phyloP scores from a whole-genome alignment of 2,797 vertebrate species.

The Apogon talboti region DNA sequence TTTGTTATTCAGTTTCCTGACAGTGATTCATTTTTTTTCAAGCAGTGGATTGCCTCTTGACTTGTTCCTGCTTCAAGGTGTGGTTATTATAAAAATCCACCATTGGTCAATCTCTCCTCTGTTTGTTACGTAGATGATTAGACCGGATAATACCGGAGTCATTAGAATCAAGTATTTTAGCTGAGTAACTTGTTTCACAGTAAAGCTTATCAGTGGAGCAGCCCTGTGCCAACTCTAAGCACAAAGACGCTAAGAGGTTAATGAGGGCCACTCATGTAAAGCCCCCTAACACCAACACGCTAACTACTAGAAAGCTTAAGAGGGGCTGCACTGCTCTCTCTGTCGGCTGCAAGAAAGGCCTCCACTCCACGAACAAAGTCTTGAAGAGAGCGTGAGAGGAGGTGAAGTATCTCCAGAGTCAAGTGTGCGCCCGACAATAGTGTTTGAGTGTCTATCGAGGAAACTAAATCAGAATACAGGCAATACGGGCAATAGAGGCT shows the following conservation, averaged over 20 bases:
- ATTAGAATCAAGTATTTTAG: constrained; percentile 67
- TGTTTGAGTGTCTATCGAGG: constrained; percentile 69
- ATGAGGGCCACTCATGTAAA: constrained; percentile 77
- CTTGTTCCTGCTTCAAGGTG: too few species aligned
- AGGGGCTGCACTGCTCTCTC: constrained; percentile 58
- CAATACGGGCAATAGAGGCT: constrained; percentile 45
- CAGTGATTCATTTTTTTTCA: too few species aligned
- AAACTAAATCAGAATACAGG: constrained; percentile 66
- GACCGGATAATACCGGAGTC: constrained; percentile 60
- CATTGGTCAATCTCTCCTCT: too few species aligned
- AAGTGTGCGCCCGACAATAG: constrained; percentile 71
- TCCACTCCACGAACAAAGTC: constrained; percentile 64
- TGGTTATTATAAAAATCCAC: too few species aligned
- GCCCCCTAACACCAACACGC: constrained; percentile 70
- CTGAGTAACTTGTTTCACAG: constrained; percentile 54
- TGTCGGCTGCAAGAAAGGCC: constrained; percentile 42
- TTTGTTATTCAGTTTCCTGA: too few species aligned
- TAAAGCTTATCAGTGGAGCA: constrained; percentile 71
- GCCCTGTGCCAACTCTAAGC: constrained; percentile 71
- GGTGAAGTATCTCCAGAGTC: constrained; percentile 74
- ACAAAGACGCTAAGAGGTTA: constrained; percentile 77
- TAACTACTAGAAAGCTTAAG: constrained; percentile 71
- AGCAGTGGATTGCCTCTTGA: too few species aligned
- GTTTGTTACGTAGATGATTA: constrained; percentile 38
- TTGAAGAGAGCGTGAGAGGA: constrained; percentile 72